A percentile compares a stretch with the other conserved stretches of the same genome.
Evolutionary conservation across 2,113 vertebrate species (phyloP).

Genomic region (Sphaerodactylus townsendi): DNA sequence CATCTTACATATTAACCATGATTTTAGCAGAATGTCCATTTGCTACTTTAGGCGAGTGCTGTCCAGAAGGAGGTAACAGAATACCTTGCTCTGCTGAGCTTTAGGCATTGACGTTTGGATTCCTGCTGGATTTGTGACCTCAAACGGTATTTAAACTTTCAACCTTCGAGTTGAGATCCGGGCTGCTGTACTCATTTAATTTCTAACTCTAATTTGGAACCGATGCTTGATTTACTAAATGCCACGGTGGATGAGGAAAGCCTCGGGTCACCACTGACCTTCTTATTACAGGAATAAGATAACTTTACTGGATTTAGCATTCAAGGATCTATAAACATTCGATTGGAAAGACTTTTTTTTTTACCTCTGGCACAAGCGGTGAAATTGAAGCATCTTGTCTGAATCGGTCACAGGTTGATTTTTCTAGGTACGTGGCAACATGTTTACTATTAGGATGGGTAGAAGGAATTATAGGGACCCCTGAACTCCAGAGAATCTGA

Average conservation of each 20-base stretch:
- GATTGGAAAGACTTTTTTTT: slow-evolving; percentile 16
- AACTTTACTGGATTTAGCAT: slow-evolving; percentile 62
- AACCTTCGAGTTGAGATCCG: slow-evolving; percentile 35
- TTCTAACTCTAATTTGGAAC: slow-evolving; percentile 62
- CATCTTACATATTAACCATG: neutral
- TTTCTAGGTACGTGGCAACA: neutral
- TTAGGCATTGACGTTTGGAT: slow-evolving; percentile 38
- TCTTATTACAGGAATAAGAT: slow-evolving; percentile 54
- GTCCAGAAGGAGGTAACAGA: rapidly evolving
- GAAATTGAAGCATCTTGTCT: slow-evolving; percentile 49
- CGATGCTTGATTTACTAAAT: slow-evolving; percentile 68
- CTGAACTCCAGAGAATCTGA: too few relatives aligned
- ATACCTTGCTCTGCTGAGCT: neutral
- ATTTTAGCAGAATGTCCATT: neutral
- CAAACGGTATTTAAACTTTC: slow-evolving; percentile 61
- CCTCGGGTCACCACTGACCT: slow-evolving; percentile 66
- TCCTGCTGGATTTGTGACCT: slow-evolving; percentile 40
- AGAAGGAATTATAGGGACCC: too few relatives aligned
- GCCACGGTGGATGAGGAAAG: slow-evolving; percentile 63
- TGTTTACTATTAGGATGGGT: neutral
- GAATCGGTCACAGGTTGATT: slow-evolving; percentile 15
- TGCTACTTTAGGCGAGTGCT: neutral
- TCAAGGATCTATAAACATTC: slow-evolving; percentile 55
- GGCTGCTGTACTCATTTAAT: slow-evolving; percentile 38
- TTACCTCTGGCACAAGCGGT: neutral